Percentiles rank a stretch among this genome's conserved stretches.
phyloP scores from a whole-genome alignment of 1,140 invertebrate genomes.

The Galleria mellonella region DNA sequence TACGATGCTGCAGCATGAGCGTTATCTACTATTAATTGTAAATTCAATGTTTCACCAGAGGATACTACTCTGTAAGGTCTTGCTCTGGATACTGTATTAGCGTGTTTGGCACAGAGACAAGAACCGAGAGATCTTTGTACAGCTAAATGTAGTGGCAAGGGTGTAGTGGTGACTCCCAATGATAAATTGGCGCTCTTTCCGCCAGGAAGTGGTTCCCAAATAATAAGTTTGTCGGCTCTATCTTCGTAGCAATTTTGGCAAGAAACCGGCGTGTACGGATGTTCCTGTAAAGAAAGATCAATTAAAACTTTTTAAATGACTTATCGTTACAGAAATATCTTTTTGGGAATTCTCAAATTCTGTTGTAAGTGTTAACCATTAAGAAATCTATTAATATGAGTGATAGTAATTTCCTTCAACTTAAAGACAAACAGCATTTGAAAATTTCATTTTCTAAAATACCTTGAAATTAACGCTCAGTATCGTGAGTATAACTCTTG shows the following conservation, averaged over 20 bases:
- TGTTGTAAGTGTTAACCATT: too few relatives aligned
- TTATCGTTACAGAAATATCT: too few relatives aligned
- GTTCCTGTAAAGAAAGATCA: slow-evolving; percentile 74
- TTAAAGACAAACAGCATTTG: too few relatives aligned
- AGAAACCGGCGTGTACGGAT: slow-evolving; percentile 85
- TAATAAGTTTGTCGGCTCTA: slow-evolving; percentile 86
- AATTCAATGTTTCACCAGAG: slow-evolving; percentile 83
- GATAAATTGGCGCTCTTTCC: slow-evolving; percentile 49
- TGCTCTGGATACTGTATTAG: slow-evolving; percentile 69
- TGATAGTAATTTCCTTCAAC: too few relatives aligned
- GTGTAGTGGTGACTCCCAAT: slow-evolving; percentile 46
- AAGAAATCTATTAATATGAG: too few relatives aligned
- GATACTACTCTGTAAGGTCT: slow-evolving; percentile 81
- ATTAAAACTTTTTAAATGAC: too few relatives aligned
- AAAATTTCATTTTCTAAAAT: neutral
- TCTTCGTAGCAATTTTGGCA: slow-evolving; percentile 90
- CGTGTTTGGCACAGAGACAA: slow-evolving; percentile 80
- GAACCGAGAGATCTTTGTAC: slow-evolving; percentile 73
- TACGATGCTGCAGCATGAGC: slow-evolving; percentile 88
- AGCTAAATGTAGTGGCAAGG: slow-evolving; percentile 75
- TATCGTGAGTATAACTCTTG: slow-evolving; percentile 85
- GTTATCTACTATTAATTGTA: slow-evolving; percentile 87
- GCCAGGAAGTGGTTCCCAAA: slow-evolving; percentile 80
- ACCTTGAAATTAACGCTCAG: slow-evolving; percentile 81
- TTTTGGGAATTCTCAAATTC: too few relatives aligned